A percentile compares a stretch with the other conserved stretches of the same genome.
Conservation (phyloP, 2,113 vertebrate species). For the Poeciliopsis occidentalis region DNA sequence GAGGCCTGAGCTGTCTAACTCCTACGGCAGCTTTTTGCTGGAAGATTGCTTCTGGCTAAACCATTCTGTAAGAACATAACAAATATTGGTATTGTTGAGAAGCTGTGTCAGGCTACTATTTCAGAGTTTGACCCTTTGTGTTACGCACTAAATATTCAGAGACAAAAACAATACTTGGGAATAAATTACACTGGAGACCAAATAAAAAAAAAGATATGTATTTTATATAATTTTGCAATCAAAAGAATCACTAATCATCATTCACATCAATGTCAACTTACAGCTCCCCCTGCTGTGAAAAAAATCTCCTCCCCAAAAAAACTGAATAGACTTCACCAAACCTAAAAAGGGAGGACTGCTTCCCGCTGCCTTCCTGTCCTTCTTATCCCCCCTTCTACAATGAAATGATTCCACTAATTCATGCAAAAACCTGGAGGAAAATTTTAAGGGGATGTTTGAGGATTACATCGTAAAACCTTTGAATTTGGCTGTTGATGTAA, state of each 20-base stretch:
- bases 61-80: not conserved
- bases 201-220: constrained; percentile 3
- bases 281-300: constrained; percentile 72
- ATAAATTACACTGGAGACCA: not conserved
- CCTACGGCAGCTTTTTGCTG: constrained; percentile 34
- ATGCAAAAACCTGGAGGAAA: not conserved
- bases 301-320: constrained; percentile 43
- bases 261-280: constrained; percentile 50
- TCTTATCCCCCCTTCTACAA: not conserved
- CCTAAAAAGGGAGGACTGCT: constrained; percentile 27
- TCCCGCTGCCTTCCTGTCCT: constrained; percentile 19
- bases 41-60: constrained; percentile 27
- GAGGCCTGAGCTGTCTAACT: constrained; percentile 41
- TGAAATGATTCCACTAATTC: constrained; percentile 4
- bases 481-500: not conserved
- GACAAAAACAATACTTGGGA: not conserved
- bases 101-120: not conserved
- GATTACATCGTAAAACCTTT: not conserved
- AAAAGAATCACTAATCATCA: constrained; percentile 9
- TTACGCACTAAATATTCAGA: not conserved
- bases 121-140: not conserved
- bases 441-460: not conserved
- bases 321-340: constrained; percentile 20
- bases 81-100: not conserved
- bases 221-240: constrained; percentile 3